Percentiles rank a stretch among this genome's conserved stretches.
phyloP scores from a whole-genome alignment of 2,888 invertebrate genomes.

The Diploptera punctata region DNA sequence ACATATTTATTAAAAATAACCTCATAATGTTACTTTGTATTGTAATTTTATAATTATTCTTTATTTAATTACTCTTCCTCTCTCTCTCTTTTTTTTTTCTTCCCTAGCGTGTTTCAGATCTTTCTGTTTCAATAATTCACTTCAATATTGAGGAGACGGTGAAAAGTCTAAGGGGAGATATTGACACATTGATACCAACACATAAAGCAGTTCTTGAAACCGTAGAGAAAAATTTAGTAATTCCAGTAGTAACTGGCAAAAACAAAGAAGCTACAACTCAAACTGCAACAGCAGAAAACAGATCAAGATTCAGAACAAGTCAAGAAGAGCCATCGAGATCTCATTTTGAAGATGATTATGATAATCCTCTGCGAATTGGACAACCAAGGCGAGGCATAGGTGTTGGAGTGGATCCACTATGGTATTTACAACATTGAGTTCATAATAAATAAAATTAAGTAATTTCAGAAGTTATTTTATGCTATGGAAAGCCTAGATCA shows the following conservation, averaged over 20 bases:
- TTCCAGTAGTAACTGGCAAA: slow-evolving; percentile 53
- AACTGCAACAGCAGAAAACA: background rate
- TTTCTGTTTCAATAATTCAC: slow-evolving; percentile 67
- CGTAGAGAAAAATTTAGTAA: slow-evolving; percentile 69
- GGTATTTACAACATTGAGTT: too few species aligned
- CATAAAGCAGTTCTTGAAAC: slow-evolving; percentile 66
- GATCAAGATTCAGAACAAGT: background rate
- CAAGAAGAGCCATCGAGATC: background rate
- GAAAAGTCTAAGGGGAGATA: slow-evolving; percentile 60
- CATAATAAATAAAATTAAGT: too few species aligned
- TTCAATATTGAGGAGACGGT: slow-evolving; percentile 65
- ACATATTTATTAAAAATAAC: too few species aligned
- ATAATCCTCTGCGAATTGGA: slow-evolving; percentile 27
- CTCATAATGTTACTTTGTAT: too few species aligned
- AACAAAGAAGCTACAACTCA: slow-evolving; percentile 29
- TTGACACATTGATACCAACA: slow-evolving; percentile 70
- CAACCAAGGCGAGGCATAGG: slow-evolving; percentile 23
- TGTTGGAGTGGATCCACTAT: slow-evolving; percentile 16
- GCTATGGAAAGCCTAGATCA: too few species aligned
- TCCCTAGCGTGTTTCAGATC: slow-evolving; percentile 52
- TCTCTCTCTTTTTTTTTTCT: too few species aligned
- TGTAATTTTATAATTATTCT: too few species aligned
- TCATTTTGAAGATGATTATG: background rate
- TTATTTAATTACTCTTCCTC: too few species aligned
- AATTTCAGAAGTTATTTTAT: too few species aligned